Percentiles rank a stretch among this genome's conserved stretches.
Conservation (phyloP, 2,113 vertebrate genomes). For the Pteropus alecto region DNA sequence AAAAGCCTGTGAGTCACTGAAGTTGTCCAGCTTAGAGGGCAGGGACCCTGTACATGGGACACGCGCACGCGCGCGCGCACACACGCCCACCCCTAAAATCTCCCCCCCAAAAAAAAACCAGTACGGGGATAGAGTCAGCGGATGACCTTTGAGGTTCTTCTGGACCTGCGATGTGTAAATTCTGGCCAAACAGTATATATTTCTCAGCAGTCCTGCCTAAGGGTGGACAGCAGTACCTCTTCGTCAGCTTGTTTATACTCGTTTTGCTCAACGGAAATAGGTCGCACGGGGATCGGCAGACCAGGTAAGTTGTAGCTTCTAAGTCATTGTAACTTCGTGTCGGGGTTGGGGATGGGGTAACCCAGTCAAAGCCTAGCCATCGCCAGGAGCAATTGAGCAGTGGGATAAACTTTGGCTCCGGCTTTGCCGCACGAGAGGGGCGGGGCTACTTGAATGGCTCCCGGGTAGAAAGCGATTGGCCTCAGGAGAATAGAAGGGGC, state of each 20-base stretch:
- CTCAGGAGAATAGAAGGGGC: conserved; percentile 20
- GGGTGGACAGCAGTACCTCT: background rate
- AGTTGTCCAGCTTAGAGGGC: background rate
- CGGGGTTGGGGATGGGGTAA: background rate
- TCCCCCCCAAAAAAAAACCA: background rate
- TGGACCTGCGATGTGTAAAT: background rate
- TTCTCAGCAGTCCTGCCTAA: background rate
- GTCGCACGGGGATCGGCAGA: background rate
- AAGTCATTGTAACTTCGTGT: background rate
- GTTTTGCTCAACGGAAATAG: conserved; percentile 2
- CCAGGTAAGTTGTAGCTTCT: background rate
- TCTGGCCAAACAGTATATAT: background rate
- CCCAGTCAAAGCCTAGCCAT: background rate
- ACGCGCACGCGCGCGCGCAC: background rate
- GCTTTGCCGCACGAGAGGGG: conserved; percentile 34
- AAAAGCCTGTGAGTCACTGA: background rate
- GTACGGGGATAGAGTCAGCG: background rate
- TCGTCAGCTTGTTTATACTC: background rate
- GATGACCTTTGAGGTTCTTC: background rate
- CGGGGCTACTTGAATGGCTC: conserved; percentile 12
- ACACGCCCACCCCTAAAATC: background rate
- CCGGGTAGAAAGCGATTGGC: conserved; percentile 45
- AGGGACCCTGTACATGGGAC: background rate
- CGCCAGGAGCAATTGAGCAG: background rate
- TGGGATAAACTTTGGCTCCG: background rate